Conservation (phyloP, 2,113 vertebrate species). For the Ammodramus savannarum region DNA sequence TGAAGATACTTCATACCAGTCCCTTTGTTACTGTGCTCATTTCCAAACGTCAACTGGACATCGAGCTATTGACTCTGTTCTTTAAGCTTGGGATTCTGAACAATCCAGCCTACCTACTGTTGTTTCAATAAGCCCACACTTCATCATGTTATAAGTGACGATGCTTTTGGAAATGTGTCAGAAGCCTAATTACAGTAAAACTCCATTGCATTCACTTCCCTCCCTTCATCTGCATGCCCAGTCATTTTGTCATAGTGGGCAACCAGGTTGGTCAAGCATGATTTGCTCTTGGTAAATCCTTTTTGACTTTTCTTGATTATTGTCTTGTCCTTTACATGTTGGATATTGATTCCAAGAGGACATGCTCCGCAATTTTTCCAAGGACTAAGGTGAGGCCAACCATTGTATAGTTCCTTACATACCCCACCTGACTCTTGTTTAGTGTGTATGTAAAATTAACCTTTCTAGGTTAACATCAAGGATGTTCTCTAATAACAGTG, state of each 20-base stretch:
- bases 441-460: not conserved
- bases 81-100: not conserved
- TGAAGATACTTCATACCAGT: not conserved
- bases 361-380: not conserved
- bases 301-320: not conserved
- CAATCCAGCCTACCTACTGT: not conserved
- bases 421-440: not conserved
- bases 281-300: not conserved
- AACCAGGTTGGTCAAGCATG: not conserved
- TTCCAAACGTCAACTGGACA: not conserved
- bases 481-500: not conserved
- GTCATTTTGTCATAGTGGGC: not conserved
- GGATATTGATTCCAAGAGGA: slow-evolving; percentile 52
- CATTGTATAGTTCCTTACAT: not conserved
- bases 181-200: not conserved
- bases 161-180: not conserved
- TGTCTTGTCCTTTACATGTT: slow-evolving; percentile 21
- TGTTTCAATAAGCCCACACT: not conserved
- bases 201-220: not conserved
- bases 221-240: not conserved
- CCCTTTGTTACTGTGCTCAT: not conserved
- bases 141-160: not conserved
- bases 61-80: not conserved
- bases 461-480: not conserved
- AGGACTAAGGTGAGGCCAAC: slow-evolving; percentile 20